Evolutionary conservation across 2,797 vertebrate genomes (phyloP).

Genomic region (Neopelma chrysocephalum): DNA sequence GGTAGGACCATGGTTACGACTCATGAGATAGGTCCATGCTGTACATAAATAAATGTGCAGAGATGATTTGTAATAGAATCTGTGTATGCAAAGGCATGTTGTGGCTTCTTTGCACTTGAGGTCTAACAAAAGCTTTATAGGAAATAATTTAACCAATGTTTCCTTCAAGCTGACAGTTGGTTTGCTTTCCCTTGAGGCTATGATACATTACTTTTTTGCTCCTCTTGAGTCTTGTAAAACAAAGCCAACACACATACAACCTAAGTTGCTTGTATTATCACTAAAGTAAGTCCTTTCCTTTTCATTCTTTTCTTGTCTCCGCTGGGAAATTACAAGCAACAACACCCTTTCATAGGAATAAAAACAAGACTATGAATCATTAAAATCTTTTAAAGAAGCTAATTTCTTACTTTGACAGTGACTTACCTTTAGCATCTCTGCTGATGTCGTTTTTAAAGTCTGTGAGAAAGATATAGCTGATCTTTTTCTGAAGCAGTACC

Average conservation of each 20-base stretch:
- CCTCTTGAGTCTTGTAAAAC: not conserved
- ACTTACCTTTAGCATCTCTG: not conserved
- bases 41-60: not conserved
- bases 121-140: not conserved
- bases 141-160: not conserved
- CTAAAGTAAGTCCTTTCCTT: not conserved
- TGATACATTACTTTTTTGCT: not conserved
- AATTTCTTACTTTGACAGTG: not conserved
- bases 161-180: slow-evolving; percentile 27
- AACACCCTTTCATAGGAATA: not conserved
- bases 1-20: not conserved
- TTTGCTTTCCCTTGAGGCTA: slow-evolving; percentile 25
- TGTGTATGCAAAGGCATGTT: not conserved
- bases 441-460: not conserved
- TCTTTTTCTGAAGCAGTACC: not conserved
- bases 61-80: not conserved
- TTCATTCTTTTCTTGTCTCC: not conserved
- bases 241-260: not conserved
- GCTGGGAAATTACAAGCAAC: not conserved
- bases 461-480: not conserved
- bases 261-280: not conserved
- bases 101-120: not conserved
- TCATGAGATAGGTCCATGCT: not conserved
- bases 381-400: not conserved
- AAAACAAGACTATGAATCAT: not conserved